A percentile compares a stretch with the other conserved stretches of the same genome.
Evolutionary conservation across 2,888 invertebrate genomes (phyloP).

Genomic region (Allolobophora icterica): DNA sequence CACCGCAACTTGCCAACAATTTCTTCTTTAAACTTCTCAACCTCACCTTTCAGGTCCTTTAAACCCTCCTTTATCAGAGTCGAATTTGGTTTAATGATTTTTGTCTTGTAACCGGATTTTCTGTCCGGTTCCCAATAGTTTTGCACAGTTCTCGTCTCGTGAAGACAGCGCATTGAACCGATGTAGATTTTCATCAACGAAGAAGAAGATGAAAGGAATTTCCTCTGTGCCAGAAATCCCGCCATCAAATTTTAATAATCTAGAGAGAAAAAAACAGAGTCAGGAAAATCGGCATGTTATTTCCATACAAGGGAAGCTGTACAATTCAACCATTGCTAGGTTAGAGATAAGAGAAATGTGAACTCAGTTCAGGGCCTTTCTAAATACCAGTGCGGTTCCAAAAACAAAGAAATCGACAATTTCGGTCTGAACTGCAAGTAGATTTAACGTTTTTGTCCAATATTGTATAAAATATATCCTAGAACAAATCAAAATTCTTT

Average conservation of each 20-base stretch:
- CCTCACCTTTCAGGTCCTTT: constrained; percentile 74
- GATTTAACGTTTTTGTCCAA: no score
- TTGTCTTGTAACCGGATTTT: constrained; percentile 52
- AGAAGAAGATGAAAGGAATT: not conserved
- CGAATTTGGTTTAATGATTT: constrained; percentile 37
- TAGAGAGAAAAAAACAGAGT: not conserved
- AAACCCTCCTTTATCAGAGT: constrained; percentile 69
- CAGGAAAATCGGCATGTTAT: not conserved
- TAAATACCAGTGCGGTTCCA: no score
- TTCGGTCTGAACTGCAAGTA: no score
- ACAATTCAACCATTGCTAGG: no score
- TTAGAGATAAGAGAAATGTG: no score
- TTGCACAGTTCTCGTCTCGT: not conserved
- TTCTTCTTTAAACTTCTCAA: constrained; percentile 43
- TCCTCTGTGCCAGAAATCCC: not conserved
- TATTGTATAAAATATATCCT: no score
- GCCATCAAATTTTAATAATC: not conserved
- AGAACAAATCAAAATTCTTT: no score
- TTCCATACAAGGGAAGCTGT: not conserved
- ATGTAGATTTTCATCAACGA: not conserved
- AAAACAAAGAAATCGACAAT: no score
- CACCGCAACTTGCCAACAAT: constrained; percentile 66
- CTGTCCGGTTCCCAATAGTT: constrained; percentile 50
- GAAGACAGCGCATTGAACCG: not conserved
- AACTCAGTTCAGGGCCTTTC: no score